phyloP scores from a whole-genome alignment of 2,888 invertebrate species.

The Resseliella maxima region DNA sequence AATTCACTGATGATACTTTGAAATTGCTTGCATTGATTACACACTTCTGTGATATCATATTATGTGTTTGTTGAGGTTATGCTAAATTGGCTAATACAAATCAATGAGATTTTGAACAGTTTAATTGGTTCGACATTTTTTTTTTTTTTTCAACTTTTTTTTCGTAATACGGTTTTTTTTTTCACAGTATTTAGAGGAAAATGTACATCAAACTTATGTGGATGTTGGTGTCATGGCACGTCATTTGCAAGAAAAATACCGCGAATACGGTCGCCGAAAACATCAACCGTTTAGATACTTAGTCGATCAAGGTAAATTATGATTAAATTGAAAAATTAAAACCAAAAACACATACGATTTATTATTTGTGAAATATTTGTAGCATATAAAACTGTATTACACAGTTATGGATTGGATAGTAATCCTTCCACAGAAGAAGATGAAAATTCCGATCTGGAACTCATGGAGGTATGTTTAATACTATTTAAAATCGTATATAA shows the following conservation, averaged over 20 bases:
- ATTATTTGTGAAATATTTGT: constrained; percentile 57
- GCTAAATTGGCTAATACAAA: no score
- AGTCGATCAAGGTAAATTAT: constrained; percentile 73
- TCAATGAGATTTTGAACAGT: no score
- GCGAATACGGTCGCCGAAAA: constrained; percentile 85
- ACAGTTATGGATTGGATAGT: constrained; percentile 75
- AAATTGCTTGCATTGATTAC: neutral
- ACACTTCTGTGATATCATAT: no score
- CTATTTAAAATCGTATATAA: neutral
- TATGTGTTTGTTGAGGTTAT: constrained; percentile 45
- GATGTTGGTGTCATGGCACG: constrained; percentile 88
- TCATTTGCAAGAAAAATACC: constrained; percentile 77
- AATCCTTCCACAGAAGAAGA: constrained; percentile 73
- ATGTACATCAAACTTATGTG: constrained; percentile 82
- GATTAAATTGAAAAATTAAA: neutral
- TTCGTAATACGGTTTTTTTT: neutral
- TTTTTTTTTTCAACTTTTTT: neutral
- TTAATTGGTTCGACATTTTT: neutral
- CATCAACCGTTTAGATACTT: constrained; percentile 80
- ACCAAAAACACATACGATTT: neutral
- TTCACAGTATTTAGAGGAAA: constrained; percentile 79
- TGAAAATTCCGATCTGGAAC: constrained; percentile 65
- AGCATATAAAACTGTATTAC: constrained; percentile 80
- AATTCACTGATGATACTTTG: no score
- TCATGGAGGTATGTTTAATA: constrained; percentile 63